phyloP scores from a whole-genome alignment of 64 coral and sea anemone species.

The Actinia equina region DNA sequence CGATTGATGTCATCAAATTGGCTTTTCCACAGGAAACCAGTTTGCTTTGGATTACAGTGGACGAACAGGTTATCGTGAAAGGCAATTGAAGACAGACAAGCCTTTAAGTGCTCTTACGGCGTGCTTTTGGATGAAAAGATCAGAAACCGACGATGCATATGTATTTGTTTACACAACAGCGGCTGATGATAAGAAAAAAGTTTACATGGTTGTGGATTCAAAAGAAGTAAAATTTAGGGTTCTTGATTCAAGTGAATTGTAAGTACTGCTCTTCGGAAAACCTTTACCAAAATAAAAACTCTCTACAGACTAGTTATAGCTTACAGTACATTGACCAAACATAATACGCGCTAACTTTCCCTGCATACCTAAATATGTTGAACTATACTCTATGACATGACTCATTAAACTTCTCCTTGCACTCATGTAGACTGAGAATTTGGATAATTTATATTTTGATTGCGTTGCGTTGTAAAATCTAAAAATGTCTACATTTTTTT shows the following conservation, averaged over 20 bases:
- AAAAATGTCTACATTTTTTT: too few relatives aligned
- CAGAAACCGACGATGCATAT: background rate
- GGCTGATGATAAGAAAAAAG: background rate
- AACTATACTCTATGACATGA: too few relatives aligned
- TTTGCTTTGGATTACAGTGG: background rate
- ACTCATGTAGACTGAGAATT: too few relatives aligned
- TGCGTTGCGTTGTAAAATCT: too few relatives aligned
- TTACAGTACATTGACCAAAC: too few relatives aligned
- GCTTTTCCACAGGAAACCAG: background rate
- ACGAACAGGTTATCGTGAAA: background rate
- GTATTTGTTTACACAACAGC: background rate
- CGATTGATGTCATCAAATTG: background rate
- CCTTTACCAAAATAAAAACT: too few relatives aligned
- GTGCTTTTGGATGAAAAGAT: conserved; percentile 4
- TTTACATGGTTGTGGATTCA: background rate
- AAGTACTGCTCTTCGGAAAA: background rate
- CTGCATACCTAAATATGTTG: too few relatives aligned
- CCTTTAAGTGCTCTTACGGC: background rate
- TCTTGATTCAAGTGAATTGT: background rate
- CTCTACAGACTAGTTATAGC: too few relatives aligned
- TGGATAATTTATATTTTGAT: too few relatives aligned
- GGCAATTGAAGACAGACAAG: background rate
- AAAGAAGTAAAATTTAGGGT: background rate
- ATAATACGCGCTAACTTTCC: too few relatives aligned
- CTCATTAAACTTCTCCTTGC: too few relatives aligned